Percentiles rank a stretch among this genome's conserved stretches.
phyloP scores from a whole-genome alignment of 1,140 invertebrate genomes.

The Penaeus chinensis region DNA sequence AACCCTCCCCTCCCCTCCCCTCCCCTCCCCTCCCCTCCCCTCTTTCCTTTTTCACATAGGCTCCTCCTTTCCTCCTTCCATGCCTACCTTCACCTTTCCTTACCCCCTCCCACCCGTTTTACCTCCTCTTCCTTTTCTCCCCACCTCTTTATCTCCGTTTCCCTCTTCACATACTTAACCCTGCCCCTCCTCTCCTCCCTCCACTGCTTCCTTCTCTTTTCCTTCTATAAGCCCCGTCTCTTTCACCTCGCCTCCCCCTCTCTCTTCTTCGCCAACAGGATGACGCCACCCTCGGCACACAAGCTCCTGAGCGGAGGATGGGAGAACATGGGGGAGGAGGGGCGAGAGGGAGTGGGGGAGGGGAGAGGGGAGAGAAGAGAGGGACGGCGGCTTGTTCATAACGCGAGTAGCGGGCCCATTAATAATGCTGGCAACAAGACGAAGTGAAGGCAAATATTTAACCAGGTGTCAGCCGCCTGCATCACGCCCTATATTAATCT shows the following conservation, averaged over 20 bases:
- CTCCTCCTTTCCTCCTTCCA: too few species aligned
- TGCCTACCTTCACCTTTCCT: not conserved
- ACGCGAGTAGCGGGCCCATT: slow-evolving; percentile 10
- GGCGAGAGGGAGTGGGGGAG: not conserved
- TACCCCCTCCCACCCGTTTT: not conserved
- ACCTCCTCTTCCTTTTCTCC: not conserved
- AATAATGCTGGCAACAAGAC: slow-evolving; percentile 22
- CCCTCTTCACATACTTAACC: not conserved
- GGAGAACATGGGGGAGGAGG: not conserved
- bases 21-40: too few species aligned
- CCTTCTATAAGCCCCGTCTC: not conserved
- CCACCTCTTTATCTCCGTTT: not conserved
- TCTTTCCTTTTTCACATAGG: too few species aligned
- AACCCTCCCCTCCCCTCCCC: too few species aligned
- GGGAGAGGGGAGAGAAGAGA: not conserved
- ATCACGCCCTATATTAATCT: slow-evolving; percentile 14
- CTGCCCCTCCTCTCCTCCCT: too few species aligned
- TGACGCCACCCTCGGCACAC: not conserved
- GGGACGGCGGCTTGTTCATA: slow-evolving; percentile 3
- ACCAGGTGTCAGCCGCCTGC: slow-evolving; percentile 16
- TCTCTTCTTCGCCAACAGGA: not conserved
- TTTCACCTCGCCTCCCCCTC: not conserved
- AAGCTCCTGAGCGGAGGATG: not conserved
- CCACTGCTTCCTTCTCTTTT: too few species aligned
- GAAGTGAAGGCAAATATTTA: slow-evolving; percentile 27